Percentiles rank a stretch among this genome's conserved stretches.
phyloP scores from a whole-genome alignment of 2,113 vertebrate genomes.

The Tachuris rubrigastra region DNA sequence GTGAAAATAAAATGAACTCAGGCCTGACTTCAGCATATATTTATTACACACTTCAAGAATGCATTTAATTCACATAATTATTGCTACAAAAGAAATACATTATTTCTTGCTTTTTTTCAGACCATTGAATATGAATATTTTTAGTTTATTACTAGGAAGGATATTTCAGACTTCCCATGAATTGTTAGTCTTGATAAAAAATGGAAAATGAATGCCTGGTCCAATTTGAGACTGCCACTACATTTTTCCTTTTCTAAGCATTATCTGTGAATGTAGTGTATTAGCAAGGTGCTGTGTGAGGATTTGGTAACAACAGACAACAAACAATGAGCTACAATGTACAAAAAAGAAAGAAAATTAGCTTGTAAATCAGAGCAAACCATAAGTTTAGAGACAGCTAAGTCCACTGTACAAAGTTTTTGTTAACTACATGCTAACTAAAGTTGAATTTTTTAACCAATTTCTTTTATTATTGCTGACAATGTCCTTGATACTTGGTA shows the following conservation, averaged over 20 bases:
- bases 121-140: background rate
- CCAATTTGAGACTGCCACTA: background rate
- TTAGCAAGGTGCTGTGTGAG: background rate
- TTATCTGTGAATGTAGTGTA: background rate
- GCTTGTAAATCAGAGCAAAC: background rate
- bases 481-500: background rate
- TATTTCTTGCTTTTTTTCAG: background rate
- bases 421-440: background rate
- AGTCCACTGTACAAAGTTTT: background rate
- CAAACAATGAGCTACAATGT: background rate
- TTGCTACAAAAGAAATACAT: background rate
- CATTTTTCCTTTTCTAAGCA: background rate
- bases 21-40: background rate
- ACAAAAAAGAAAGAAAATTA: background rate
- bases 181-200: background rate
- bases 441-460: background rate
- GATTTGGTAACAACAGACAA: background rate
- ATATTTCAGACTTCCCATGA: background rate
- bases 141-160: background rate
- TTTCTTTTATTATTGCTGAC: background rate
- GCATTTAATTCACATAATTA: background rate
- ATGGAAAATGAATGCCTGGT: background rate
- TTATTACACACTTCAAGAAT: slow-evolving; percentile 29
- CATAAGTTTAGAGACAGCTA: background rate
- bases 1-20: background rate